These are phyloP conservation scores for Ormyrus labotus DNA, from an alignment of 2,888 invertebrate genomes.

Conservation along the genomic window DNA sequence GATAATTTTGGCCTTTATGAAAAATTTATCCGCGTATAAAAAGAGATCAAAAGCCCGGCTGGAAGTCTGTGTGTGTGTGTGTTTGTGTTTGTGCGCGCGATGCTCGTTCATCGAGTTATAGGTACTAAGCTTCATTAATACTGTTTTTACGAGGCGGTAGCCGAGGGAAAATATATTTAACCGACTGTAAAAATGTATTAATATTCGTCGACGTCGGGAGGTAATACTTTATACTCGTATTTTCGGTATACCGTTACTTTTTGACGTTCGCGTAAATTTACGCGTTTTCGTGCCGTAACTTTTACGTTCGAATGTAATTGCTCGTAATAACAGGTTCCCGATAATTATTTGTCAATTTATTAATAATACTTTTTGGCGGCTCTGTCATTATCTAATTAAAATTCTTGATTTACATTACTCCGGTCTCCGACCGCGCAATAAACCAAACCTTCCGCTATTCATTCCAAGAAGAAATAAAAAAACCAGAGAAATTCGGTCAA, in stretches of 20 bases:
- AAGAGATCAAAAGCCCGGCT: slow-evolving; percentile 3
- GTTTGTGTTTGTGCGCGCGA: too few species aligned
- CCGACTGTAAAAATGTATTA: neutral
- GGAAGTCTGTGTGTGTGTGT: neutral
- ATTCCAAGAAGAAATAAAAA: too few species aligned
- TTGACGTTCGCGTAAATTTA: neutral
- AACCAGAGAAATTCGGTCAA: neutral
- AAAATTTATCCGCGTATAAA: neutral
- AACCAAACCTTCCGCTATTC: too few species aligned
- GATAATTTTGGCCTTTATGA: slow-evolving; percentile 11
- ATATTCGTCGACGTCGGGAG: neutral
- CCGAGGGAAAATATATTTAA: neutral
- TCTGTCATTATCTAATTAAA: too few species aligned
- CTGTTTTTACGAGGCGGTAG: neutral
- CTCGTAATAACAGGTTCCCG: too few species aligned
- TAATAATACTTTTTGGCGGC: too few species aligned
- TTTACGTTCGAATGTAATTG: too few species aligned
- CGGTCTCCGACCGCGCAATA: too few species aligned
- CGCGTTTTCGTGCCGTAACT: too few species aligned
- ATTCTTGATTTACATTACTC: too few species aligned
- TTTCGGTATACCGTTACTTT: neutral
- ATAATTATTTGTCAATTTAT: too few species aligned
- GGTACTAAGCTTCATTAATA: neutral
- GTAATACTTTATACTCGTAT: neutral
- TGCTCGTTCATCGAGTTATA: neutral